phyloP scores from a whole-genome alignment of 2,888 invertebrate genomes.

The Exephanes ischioxanthus region DNA sequence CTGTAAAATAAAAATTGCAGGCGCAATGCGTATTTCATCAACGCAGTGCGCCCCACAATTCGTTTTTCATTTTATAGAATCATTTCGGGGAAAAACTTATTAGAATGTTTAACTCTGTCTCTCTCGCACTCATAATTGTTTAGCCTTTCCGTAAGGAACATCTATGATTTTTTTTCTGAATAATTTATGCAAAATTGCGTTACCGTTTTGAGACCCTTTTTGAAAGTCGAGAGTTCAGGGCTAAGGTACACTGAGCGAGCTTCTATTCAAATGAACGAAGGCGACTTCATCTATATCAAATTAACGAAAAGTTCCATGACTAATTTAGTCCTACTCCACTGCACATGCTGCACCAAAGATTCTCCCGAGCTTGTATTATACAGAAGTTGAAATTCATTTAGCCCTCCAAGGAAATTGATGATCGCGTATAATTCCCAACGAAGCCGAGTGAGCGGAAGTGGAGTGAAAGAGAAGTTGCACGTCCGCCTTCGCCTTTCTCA shows the following conservation, averaged over 20 bases:
- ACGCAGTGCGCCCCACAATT: no score
- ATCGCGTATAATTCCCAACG: constrained; percentile 30
- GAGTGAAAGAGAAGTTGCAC: background rate
- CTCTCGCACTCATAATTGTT: no score
- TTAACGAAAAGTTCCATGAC: constrained; percentile 8
- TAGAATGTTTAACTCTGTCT: no score
- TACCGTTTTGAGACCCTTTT: background rate
- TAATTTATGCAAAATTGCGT: background rate
- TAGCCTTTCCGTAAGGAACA: no score
- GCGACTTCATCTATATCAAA: background rate
- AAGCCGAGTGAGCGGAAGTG: background rate
- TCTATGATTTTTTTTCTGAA: background rate
- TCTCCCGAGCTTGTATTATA: constrained; percentile 17
- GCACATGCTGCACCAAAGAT: background rate
- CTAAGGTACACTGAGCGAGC: background rate
- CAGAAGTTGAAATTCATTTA: constrained; percentile 53
- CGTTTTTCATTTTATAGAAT: no score
- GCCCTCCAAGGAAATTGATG: constrained; percentile 39
- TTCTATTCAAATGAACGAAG: background rate
- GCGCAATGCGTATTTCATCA: no score
- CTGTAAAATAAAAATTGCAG: no score
- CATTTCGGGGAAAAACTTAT: no score
- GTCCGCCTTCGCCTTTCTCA: constrained; percentile 6
- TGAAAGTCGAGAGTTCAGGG: background rate
- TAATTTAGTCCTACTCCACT: constrained; percentile 20